Percentiles rank a stretch among this genome's conserved stretches.
Conservation (phyloP, 2,113 vertebrate genomes). For the Thamnophis sirtalis region DNA sequence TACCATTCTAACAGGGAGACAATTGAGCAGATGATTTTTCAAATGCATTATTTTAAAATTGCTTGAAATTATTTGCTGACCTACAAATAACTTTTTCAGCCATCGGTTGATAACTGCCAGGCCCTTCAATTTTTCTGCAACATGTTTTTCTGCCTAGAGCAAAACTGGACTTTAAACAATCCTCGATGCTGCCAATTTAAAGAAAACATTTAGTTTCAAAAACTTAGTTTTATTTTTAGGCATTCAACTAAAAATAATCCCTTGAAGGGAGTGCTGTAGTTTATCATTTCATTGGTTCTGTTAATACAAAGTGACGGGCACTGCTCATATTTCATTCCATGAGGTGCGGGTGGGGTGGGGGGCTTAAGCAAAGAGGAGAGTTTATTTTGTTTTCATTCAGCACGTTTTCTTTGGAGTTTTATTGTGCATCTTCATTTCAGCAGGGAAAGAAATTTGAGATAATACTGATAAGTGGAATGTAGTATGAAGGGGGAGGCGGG, state of each 20-base stretch:
- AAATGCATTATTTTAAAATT: background rate
- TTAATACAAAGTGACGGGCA: background rate
- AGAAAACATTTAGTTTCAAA: conserved; percentile 43
- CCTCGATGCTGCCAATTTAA: conserved; percentile 26
- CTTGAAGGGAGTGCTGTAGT: background rate
- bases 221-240: conserved; percentile 38
- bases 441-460: conserved; percentile 18
- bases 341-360: too few species aligned
- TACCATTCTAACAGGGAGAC: background rate
- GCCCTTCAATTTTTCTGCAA: background rate
- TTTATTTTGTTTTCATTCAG: conserved; percentile 35
- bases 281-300: conserved; percentile 26
- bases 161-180: conserved; percentile 20
- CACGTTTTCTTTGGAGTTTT: conserved; percentile 7
- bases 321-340: conserved; percentile 21
- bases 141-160: background rate
- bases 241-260: conserved; percentile 39
- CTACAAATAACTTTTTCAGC: conserved; percentile 1
- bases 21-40: background rate
- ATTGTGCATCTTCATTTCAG: conserved; percentile 22
- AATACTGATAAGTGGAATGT: conserved; percentile 20
- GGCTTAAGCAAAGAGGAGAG: background rate
- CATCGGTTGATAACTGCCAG: background rate
- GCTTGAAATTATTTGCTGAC: background rate
- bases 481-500: conserved; percentile 42